Conservation (phyloP, 2,888 invertebrate genomes). For the Chrysina gloriosa region DNA sequence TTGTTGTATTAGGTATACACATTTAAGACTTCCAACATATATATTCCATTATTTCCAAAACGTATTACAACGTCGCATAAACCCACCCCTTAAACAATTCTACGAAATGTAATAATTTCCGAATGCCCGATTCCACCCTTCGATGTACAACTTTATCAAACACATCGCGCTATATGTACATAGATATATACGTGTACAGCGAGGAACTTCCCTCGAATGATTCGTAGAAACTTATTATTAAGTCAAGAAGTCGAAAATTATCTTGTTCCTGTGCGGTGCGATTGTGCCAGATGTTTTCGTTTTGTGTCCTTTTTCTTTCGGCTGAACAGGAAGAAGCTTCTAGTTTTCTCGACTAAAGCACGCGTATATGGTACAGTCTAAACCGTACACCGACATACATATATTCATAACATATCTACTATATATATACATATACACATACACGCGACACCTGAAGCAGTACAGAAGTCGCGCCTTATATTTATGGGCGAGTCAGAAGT, state of each 20-base stretch:
- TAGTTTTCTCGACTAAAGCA: not conserved
- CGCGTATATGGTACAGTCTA: not conserved
- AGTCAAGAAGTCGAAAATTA: slow-evolving; percentile 34
- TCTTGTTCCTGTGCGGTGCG: slow-evolving; percentile 16
- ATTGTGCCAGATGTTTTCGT: slow-evolving; percentile 3
- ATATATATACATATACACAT: not conserved
- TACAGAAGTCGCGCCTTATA: slow-evolving; percentile 21
- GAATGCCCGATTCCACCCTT: no score
- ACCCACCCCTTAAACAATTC: no score
- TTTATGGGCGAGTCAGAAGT: slow-evolving; percentile 39
- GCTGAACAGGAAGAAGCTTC: not conserved
- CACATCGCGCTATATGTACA: no score
- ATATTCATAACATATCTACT: no score
- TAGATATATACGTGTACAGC: slow-evolving; percentile 5
- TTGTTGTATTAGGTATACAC: no score
- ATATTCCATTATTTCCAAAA: no score
- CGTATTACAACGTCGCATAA: no score
- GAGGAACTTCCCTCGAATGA: slow-evolving; percentile 9
- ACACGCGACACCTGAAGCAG: not conserved
- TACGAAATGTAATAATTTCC: no score
- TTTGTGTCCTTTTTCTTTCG: slow-evolving; percentile 9
- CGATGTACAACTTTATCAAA: not conserved
- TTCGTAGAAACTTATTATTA: slow-evolving; percentile 40
- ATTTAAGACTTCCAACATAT: no score
- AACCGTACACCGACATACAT: not conserved